Base-by-base conservation (phyloP, 2,888 invertebrate genomes). In the Lithophane leautieri region DNA sequence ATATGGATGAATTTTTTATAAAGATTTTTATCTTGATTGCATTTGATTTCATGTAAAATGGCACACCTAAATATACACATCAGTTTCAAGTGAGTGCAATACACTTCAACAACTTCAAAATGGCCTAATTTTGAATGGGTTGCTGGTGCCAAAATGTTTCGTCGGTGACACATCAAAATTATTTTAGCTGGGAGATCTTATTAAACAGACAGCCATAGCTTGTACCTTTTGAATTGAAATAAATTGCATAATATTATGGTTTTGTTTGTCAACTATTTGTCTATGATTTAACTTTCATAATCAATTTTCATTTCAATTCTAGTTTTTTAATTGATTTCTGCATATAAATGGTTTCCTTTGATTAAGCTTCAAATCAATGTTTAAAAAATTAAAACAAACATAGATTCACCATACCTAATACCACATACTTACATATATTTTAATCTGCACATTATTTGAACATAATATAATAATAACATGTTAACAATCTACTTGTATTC, bases 91-190 rank as follows among this genome's bases (percentile, higher is more conserved):
- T 56, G 67, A 68, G 69, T 67, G 78, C 63, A 79, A 69, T 70
- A 67, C 52, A 68, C 69, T 84, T 81, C 28, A 67, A 77, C 58
- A 73, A 56, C 60, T 76, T 79, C 68, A 78, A 86, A 86, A 88
- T 80, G 86, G 73, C 84, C 85, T 76, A 84, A 83, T 76, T 89
- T 81, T 87, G 87, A 87, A 89, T 83, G 72, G 72, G 70, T 70
- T 78, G 28, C 44, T 50, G 70, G 73, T 91, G 91, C 91, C 91
- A 91, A 90, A 85, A 85, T 81, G 50, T 82, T 82, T 83, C 73
- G 70, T 79, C 84, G 75, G 81, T 84, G 81, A 70, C 73, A 82
- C 78, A 82, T 84, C 68, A 78, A 80, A 61, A 87, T 76, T 76
- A 85, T 81, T 78, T 81, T 73, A 74, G 66, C 54, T 19, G 40